A percentile compares a stretch with the other conserved stretches of the same genome.
These are phyloP conservation scores for Colinus virginianus DNA, from an alignment of 2,113 vertebrate genomes.

Conservation along the genomic window DNA sequence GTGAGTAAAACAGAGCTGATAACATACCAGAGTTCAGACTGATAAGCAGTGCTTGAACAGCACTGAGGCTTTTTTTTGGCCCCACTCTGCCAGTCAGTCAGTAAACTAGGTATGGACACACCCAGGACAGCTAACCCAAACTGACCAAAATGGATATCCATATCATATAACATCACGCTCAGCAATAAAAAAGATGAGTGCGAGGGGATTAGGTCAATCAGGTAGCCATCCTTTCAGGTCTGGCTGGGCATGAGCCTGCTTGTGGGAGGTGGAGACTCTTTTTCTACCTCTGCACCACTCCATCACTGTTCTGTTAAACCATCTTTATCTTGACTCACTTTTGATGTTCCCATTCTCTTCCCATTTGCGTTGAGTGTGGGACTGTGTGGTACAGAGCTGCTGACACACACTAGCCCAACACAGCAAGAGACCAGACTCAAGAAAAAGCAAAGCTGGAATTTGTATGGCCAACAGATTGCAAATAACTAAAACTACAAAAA, in stretches of 20 bases:
- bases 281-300: neutral
- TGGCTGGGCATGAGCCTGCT: neutral
- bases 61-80: neutral
- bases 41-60: neutral
- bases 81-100: rapidly evolving
- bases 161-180: rapidly evolving
- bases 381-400: too few species aligned
- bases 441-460: neutral
- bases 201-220: neutral
- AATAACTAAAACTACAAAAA: neutral
- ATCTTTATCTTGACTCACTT: neutral
- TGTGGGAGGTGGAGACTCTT: neutral
- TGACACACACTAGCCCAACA: neutral
- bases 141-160: neutral
- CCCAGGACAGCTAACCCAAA: neutral
- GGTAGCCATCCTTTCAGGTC: neutral
- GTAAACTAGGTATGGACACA: neutral
- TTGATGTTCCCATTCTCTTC: neutral
- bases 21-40: neutral
- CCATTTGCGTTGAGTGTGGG: rapidly evolving
- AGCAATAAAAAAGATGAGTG: neutral
- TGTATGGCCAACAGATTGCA: neutral
- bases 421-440: neutral
- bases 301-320: neutral
- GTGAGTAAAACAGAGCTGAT: neutral